A percentile compares a stretch with the other conserved stretches of the same genome.
phyloP scores from a whole-genome alignment of 92 coral and sea anemone genomes.

The Palythoa heliodiscus region DNA sequence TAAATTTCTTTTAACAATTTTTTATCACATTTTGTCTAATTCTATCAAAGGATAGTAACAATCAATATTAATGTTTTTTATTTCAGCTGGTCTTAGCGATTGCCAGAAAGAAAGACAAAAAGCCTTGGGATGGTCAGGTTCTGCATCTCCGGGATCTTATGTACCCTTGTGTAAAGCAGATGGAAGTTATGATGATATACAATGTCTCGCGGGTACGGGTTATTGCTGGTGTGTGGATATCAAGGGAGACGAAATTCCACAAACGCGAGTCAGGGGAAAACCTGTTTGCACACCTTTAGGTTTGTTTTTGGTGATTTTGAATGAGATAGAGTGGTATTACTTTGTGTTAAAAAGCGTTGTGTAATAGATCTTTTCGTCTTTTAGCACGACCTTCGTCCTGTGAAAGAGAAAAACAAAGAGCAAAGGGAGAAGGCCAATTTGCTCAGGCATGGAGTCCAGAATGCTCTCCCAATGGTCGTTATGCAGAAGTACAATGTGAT shows the following conservation, averaged over 20 bases:
- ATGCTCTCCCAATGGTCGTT: constrained; percentile 69
- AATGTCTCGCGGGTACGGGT: constrained; percentile 78
- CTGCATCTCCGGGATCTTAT: constrained; percentile 69
- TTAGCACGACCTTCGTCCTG: constrained; percentile 73
- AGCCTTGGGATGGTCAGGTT: constrained; percentile 70
- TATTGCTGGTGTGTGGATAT: constrained; percentile 96
- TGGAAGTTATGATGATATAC: constrained; percentile 74
- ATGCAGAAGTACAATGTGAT: constrained; percentile 66
- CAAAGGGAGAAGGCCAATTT: constrained; percentile 65
- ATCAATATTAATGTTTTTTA: background rate
- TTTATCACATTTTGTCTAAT: too few species aligned
- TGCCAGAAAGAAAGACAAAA: constrained; percentile 80
- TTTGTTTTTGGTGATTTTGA: constrained; percentile 10
- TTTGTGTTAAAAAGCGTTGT: background rate
- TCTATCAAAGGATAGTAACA: background rate
- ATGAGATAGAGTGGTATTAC: background rate
- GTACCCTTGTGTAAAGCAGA: constrained; percentile 85
- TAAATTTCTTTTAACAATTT: too few species aligned
- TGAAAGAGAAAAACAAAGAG: constrained; percentile 81
- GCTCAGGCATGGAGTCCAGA: constrained; percentile 56
- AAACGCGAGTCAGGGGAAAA: constrained; percentile 73
- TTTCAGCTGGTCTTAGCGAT: constrained; percentile 72
- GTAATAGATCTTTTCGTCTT: background rate
- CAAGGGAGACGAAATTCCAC: constrained; percentile 72
- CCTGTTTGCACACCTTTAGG: constrained; percentile 73